A percentile compares a stretch with the other conserved stretches of the same genome.
Conservation (phyloP, 1,140 invertebrate species). For the Drosophila rufa region DNA sequence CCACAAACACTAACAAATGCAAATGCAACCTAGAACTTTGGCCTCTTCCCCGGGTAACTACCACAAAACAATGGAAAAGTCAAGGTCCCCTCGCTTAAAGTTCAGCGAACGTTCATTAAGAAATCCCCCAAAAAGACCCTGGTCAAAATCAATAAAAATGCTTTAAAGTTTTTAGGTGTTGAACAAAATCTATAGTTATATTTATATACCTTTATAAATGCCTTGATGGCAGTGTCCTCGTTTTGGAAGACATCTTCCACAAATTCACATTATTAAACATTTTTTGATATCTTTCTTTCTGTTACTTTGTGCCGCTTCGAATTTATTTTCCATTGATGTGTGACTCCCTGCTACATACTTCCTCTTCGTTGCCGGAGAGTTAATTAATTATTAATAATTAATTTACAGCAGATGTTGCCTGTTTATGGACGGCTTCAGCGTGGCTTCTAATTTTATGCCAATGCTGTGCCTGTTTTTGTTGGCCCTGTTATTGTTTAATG, state of each 20-base stretch:
- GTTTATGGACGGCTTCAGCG: neutral
- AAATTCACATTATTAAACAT: too few relatives aligned
- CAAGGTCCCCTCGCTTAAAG: constrained; percentile 18
- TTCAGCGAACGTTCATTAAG: constrained; percentile 8
- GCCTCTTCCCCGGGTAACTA: constrained; percentile 16
- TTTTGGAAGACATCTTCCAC: too few relatives aligned
- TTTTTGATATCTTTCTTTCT: too few relatives aligned
- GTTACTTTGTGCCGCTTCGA: neutral
- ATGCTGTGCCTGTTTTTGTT: constrained; percentile 9
- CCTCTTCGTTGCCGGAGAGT: constrained; percentile 6
- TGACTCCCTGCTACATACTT: neutral
- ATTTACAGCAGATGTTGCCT: constrained; percentile 55
- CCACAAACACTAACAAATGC: constrained; percentile 33
- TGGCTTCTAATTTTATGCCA: constrained; percentile 25
- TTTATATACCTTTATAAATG: too few relatives aligned
- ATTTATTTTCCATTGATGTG: neutral
- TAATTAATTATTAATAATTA: constrained; percentile 74
- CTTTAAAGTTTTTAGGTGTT: too few relatives aligned
- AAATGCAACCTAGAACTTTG: constrained; percentile 26
- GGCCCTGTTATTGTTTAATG: constrained; percentile 3
- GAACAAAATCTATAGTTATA: too few relatives aligned
- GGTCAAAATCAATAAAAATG: too few relatives aligned
- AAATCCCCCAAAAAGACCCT: too few relatives aligned
- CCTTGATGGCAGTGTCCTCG: too few relatives aligned
- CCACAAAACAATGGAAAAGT: neutral